Conservation (phyloP, 2,113 vertebrate genomes). For the Apodemus sylvaticus region DNA sequence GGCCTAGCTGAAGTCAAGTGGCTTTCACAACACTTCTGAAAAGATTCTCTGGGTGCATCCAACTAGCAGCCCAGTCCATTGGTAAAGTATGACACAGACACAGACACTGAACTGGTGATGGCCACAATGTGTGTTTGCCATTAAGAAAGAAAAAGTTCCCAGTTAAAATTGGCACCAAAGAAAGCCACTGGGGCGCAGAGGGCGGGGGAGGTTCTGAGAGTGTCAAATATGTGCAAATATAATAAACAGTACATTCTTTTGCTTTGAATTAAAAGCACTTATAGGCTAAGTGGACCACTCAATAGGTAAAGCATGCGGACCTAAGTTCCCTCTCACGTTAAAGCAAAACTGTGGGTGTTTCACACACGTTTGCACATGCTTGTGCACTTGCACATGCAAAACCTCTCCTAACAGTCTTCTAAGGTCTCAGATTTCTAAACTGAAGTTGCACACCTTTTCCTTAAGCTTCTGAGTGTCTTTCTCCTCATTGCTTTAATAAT, state of each 20-base stretch:
- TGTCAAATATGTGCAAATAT: not conserved
- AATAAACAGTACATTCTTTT: not conserved
- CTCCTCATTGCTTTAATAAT: conserved; percentile 30
- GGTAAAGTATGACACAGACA: not conserved
- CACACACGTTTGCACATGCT: not conserved
- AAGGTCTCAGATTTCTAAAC: not conserved
- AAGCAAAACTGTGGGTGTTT: not conserved
- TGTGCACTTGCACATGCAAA: not conserved
- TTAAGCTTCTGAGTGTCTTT: conserved; percentile 6
- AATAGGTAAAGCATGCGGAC: not conserved
- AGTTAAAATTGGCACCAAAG: conserved; percentile 26
- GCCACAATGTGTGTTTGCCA: not conserved
- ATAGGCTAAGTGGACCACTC: too few species aligned
- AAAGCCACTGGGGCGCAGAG: not conserved
- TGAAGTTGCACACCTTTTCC: conserved; percentile 24
- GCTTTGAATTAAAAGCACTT: conserved; percentile 30
- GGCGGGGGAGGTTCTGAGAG: not conserved
- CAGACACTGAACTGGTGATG: not conserved
- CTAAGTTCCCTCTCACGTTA: not conserved
- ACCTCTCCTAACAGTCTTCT: too few species aligned
- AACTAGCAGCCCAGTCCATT: not conserved
- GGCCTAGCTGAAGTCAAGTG: not conserved
- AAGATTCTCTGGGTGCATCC: not conserved
- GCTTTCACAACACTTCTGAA: not conserved
- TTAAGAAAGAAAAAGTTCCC: not conserved